Evolutionary conservation across 2,888 invertebrate genomes (phyloP), one percentile per base, ranked within the genome.

Genomic region (Agrenia bidenticulata): DNA sequence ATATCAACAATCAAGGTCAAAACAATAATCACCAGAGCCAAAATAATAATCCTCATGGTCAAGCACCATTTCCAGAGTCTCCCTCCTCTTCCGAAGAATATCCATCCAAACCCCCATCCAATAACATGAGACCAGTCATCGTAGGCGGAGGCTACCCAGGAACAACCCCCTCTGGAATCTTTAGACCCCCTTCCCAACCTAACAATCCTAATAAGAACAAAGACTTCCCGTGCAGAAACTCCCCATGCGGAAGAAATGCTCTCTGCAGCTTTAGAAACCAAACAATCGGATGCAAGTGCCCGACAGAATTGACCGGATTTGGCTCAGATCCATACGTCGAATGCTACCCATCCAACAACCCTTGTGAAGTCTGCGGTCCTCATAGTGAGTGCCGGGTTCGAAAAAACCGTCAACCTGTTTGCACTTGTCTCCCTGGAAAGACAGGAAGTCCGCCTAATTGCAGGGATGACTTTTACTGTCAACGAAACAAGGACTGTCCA

Each of bases 321-420:
- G 70, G 70, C n/a, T 67, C 67, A 17, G 67, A 70, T 37, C 70
- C 70, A 7, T 70, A 67, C 37, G 62, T 64, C 11, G 64, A 70
- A 53, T 70, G 70, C 58, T 58, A 50, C 11, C 54, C 60, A 19
- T 56, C 59, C n/a, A 51, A 58, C 2, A 63, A 67, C 45, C 67
- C 70, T n/a, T 70, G 70, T 56, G 63, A 67, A 13, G 45, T 60
- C 27, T 70, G 70, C 50, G 70, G 70, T 21, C 67, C 64, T 1
- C 49, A 65, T 39, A 64, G 64, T 19, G 49, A 64, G 15, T 70
- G 69, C 39, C 39, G 55, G 13, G 62, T 66, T 4, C 61, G 56
- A 42, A 55, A 60, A 4, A 58, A 64, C 54, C 64, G 69, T 15
- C 39, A 61, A 37, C 59, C 61, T 42, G 50, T 59, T 50, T 70